These are phyloP conservation scores for Heterocephalus glaber DNA, from an alignment of 2,113 vertebrate genomes.

Conservation along the genomic window DNA sequence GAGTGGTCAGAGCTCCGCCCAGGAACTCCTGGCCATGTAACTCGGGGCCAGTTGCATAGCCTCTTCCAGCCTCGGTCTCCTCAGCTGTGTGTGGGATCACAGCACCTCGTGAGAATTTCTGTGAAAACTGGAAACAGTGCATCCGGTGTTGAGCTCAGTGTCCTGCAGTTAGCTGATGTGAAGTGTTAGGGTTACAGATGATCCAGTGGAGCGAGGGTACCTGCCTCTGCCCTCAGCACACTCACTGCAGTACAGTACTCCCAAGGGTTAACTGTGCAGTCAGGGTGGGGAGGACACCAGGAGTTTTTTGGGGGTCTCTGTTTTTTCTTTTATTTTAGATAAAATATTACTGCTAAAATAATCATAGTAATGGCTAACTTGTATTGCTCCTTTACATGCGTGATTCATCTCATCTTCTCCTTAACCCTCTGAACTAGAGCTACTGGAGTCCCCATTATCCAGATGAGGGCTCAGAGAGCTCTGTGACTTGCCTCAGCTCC, in stretches of 20 bases:
- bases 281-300: not conserved
- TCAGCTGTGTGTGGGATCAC: not conserved
- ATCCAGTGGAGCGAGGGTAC: too few species aligned
- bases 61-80: not conserved
- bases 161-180: not conserved
- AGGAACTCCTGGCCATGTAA: not conserved
- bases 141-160: not conserved
- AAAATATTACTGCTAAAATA: not conserved
- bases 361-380: not conserved
- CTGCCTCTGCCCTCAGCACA: not conserved
- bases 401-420: not conserved
- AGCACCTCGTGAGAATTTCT: not conserved
- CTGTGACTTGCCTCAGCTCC: not conserved
- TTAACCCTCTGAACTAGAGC: not conserved
- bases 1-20: not conserved
- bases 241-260: not conserved
- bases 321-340: constrained; percentile 16
- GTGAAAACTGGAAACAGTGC: not conserved
- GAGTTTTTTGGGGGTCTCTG: not conserved
- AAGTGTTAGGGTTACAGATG: not conserved
- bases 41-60: not conserved
- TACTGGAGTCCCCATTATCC: not conserved
- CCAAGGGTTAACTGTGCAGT: not conserved
- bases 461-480: not conserved
- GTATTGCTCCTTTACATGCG: not conserved